Evolutionary conservation across 2,797 vertebrate genomes (phyloP).

Genomic region (Falco columbarius): DNA sequence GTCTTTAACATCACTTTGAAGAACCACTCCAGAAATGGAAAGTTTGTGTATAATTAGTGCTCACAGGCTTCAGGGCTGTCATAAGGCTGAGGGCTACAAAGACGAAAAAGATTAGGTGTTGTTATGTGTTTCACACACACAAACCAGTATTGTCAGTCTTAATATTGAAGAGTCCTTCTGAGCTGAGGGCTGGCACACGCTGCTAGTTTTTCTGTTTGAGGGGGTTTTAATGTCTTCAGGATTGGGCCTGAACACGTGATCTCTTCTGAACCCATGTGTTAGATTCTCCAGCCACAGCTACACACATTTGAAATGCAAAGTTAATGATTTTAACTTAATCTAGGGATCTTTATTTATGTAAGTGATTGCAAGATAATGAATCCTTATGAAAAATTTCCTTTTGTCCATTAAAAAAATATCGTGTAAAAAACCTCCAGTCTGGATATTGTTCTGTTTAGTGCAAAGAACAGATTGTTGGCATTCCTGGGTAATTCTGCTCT

Average conservation of each 20-base stretch:
- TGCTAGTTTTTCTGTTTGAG: not conserved
- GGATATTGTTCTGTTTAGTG: not conserved
- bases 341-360: not conserved
- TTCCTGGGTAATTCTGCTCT: not conserved
- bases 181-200: not conserved
- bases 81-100: not conserved
- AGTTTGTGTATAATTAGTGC: not conserved
- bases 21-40: not conserved
- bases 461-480: slow-evolving; percentile 18
- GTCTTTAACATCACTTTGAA: not conserved
- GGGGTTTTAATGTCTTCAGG: not conserved
- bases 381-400: not conserved
- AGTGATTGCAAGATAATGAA: not conserved
- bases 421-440: not conserved
- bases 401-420: not conserved
- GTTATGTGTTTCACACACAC: not conserved
- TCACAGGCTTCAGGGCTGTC: not conserved
- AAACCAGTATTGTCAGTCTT: not conserved
- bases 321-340: not conserved
- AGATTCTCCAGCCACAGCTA: not conserved
- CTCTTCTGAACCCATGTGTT: not conserved
- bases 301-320: not conserved
- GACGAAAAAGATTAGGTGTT: not conserved
- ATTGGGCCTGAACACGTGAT: accelerated
- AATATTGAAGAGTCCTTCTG: not conserved